Base-by-base conservation (phyloP, 2,888 invertebrate species). In the Eristalinus aeneus region DNA sequence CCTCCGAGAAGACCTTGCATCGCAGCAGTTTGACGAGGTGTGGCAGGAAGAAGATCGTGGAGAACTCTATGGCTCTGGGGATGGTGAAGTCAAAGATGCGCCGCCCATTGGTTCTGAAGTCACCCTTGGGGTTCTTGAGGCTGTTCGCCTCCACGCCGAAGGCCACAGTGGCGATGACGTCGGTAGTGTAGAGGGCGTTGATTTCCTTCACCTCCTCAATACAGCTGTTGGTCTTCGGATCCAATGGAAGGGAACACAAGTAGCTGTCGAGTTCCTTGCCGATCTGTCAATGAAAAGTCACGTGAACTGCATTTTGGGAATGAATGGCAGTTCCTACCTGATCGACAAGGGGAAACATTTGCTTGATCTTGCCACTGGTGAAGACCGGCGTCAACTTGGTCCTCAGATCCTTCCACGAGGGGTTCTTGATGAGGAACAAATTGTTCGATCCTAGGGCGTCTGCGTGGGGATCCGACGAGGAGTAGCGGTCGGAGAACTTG, bases 301-400 rank as follows among this genome's bases (percentile, higher is more conserved):
- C n/a, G n/a, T n/a, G n/a, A n/a, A n/a, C n/a, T n/a, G n/a, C 56
- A 8, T 1, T 23, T 12, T 23, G 23, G 23, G 10, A 10, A 23
- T 8, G 39, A n/a, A n/a, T 46, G 16, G 0, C 0, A 16, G 39
- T 5, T 11, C 53, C 60, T 78, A 92, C 91, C 88, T 91, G 89
- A 39, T 89, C 88, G 88, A 92, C 89, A 10, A 92, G 87, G 0
- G 89, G 89, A 89, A 92, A 92, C 92, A 92, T 91, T 77, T 91
- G 91, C 64, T 92, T 93, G 0, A 93, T 89, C 71, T 92, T 92
- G 3, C 91, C 92, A 67, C 91, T 91, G 0, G 93, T 93, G 83
- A 93, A 94, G 1, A 93, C 90, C 0, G 94, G 93, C 0, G 94
- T 91, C 3, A 94, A 73, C 80, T 93, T 93, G 0, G 89, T 64